A percentile compares a stretch with the other conserved stretches of the same genome.
Evolutionary conservation across 2,113 vertebrate genomes (phyloP).

Genomic region (Riparia riparia): DNA sequence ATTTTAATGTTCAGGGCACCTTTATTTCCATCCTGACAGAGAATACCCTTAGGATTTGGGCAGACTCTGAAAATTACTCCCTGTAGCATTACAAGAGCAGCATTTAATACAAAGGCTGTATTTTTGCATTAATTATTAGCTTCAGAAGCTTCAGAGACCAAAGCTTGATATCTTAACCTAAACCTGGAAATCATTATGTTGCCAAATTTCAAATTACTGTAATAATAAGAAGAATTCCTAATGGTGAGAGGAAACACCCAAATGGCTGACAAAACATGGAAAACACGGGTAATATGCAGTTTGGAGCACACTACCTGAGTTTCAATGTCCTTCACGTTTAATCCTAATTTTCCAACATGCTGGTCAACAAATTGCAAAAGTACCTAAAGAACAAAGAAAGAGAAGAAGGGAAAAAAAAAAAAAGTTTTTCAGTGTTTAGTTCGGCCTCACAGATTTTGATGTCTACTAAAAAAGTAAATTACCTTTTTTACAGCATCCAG

Average conservation of each 20-base stretch:
- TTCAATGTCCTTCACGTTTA: slow-evolving; percentile 83
- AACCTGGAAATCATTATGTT: not conserved
- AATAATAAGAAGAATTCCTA: not conserved
- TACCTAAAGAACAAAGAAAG: slow-evolving; percentile 73
- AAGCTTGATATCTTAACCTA: not conserved
- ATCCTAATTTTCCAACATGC: slow-evolving; percentile 81
- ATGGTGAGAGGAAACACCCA: not conserved
- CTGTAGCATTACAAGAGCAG: not conserved
- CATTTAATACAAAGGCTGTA: not conserved
- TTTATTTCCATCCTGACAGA: not conserved
- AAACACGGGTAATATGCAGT: not conserved
- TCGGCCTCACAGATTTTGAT: not conserved
- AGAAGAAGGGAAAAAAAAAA: not conserved
- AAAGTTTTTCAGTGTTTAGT: not conserved
- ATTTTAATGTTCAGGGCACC: not conserved
- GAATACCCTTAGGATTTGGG: not conserved
- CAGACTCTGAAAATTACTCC: not conserved
- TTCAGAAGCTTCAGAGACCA: not conserved
- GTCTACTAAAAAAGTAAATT: not conserved
- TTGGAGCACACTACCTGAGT: slow-evolving; percentile 81
- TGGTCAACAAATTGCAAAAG: slow-evolving; percentile 89
- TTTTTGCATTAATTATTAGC: not conserved
- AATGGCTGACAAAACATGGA: not conserved
- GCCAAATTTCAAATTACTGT: not conserved
- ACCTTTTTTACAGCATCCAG: slow-evolving; percentile 89